phyloP scores from a whole-genome alignment of 2,113 vertebrate genomes.

The Nansenia antarctica region DNA sequence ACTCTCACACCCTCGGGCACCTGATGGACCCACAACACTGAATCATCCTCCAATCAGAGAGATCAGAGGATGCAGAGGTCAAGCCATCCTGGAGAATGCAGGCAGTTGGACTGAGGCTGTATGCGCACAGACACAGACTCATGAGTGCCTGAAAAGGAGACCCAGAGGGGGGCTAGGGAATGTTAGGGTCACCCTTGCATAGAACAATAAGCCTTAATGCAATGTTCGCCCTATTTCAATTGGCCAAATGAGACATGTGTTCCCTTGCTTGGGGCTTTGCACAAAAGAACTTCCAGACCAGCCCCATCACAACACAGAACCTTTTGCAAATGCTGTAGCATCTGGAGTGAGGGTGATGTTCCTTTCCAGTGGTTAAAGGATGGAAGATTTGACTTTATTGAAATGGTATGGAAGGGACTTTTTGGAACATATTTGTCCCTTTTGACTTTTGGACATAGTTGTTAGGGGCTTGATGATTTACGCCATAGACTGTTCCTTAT shows the following conservation, averaged over 20 bases:
- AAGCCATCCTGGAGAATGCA: conserved; percentile 5
- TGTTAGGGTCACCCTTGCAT: no score
- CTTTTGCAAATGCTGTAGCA: conserved; percentile 8
- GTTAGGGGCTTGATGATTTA: conserved; percentile 1
- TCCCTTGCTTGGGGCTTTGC: conserved; percentile 24
- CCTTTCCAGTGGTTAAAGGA: conserved; percentile 10
- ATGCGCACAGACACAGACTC: no score
- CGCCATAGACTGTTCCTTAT: neutral
- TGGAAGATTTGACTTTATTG: neutral
- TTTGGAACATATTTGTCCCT: neutral
- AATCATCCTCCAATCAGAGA: conserved; percentile 37
- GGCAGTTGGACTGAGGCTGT: conserved; percentile 9
- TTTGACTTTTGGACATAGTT: conserved; percentile 11
- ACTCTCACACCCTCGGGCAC: conserved; percentile 34
- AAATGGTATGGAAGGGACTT: neutral
- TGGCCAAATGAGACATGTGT: conserved; percentile 43
- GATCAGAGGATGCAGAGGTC: conserved; percentile 32
- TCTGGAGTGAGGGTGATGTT: conserved; percentile 12
- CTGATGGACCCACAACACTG: conserved; percentile 34
- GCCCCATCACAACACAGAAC: neutral
- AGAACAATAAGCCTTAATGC: conserved; percentile 23
- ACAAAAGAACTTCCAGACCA: conserved; percentile 31
- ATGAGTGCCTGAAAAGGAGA: conserved; percentile 1
- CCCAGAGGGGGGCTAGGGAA: neutral
- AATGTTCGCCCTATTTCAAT: conserved; percentile 28